Evolutionary conservation across 2,888 invertebrate genomes (phyloP), one percentile per base, ranked within the genome.

Genomic region (Microplitis manilae): DNA sequence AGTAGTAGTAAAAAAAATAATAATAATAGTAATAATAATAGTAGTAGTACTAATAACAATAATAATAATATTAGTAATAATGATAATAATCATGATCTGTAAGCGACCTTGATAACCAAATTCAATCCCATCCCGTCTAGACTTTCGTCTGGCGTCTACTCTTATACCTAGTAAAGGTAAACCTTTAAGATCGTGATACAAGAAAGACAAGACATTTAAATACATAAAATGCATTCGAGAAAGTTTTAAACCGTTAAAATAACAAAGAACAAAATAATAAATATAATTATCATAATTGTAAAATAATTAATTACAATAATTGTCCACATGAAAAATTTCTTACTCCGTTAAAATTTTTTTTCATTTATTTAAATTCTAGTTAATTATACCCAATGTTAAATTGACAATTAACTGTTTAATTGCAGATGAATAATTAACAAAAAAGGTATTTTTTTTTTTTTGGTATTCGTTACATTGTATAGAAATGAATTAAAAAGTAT

Each of bases 101-200:
- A 59, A 77, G 77, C 77, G 77, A 77, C 80, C 80, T 81, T 79
- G 80, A 79, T 80, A 81, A 73, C 79, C 77, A 76, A 79, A 81
- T 71, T 81, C 79, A 77, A 79, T 79, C 75, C 59, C 72, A 79
- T 78, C 73, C 59, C 72, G 79, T 75, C 72, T 76, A 68, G 79
- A 78, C 76, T 76, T 68, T 72, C 76, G 78, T 76, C 78, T 78
- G 79, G 78, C 79, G 30, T 67, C 20, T 67, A 41, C 41, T 50
- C 9, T 17, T 68, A 41, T 68, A 17, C 41, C 17, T 50, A 20
- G 50, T 69, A 41, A 50, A 69, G n/a, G 20, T 69, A 68, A 40
- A 40, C 50, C 20, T 68, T 40, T 41, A 41, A 41, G 41, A 41
- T 68, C 41, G 41, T 41, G 41, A 68, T 41, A 17, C 50, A 20